A percentile compares a stretch with the other conserved stretches of the same genome.
Conservation (phyloP, 2,113 vertebrate species). For the Bettongia penicillata region DNA sequence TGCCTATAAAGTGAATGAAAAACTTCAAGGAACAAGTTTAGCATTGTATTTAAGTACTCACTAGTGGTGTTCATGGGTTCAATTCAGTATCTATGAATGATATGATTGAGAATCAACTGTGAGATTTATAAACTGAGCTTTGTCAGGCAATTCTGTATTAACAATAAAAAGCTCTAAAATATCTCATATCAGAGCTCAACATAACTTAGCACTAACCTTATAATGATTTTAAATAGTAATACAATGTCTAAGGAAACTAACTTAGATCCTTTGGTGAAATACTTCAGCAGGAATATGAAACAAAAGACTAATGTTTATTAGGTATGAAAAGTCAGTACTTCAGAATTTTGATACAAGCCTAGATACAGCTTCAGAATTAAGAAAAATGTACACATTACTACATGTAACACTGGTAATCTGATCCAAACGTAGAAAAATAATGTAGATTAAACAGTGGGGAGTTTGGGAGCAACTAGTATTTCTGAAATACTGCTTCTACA, state of each 20-base stretch:
- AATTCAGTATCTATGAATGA: not conserved
- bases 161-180: conserved; percentile 22
- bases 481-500: not conserved
- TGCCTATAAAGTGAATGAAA: not conserved
- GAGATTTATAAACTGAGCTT: not conserved
- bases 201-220: conserved; percentile 11
- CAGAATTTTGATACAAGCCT: not conserved
- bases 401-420: not conserved
- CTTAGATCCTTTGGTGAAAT: not conserved
- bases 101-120: conserved; percentile 5
- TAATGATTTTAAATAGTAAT: not conserved
- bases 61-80: not conserved
- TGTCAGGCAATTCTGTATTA: not conserved
- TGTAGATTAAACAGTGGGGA: not conserved
- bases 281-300: not conserved
- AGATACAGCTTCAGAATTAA: not conserved
- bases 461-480: not conserved
- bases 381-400: not conserved
- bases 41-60: conserved; percentile 2
- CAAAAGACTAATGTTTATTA: not conserved
- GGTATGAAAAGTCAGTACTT: not conserved
- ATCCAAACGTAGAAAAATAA: not conserved
- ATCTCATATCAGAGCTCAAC: conserved; percentile 36
- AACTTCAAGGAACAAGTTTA: not conserved
- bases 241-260: not conserved